Evolutionary conservation across 2,888 invertebrate genomes (phyloP).

Genomic region (Chymomyza amoena): DNA sequence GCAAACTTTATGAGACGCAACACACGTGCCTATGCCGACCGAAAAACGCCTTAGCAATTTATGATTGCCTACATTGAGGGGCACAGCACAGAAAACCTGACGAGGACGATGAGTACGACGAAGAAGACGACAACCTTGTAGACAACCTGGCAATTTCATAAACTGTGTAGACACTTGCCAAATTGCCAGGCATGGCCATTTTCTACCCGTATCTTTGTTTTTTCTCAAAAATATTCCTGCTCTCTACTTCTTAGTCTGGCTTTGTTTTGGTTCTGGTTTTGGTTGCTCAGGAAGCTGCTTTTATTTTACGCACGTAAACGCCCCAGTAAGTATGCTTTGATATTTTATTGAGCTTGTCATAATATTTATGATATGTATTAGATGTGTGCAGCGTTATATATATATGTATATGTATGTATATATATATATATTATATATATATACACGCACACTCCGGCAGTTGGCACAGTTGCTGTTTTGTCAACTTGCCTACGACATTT

Average conservation of each 20-base stretch:
- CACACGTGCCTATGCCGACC: slow-evolving; percentile 55
- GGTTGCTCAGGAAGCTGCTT: slow-evolving; percentile 11
- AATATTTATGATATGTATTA: slow-evolving; percentile 70
- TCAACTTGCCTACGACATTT: slow-evolving; percentile 1
- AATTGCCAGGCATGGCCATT: slow-evolving; percentile 45
- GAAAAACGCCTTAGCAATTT: slow-evolving; percentile 55
- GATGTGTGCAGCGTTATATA: too few relatives aligned
- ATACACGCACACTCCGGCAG: slow-evolving; percentile 14
- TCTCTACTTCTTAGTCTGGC: background rate
- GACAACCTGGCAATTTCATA: slow-evolving; percentile 72
- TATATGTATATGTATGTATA: too few relatives aligned
- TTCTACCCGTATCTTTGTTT: background rate
- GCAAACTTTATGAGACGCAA: slow-evolving; percentile 69
- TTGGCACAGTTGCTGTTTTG: background rate
- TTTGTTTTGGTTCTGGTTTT: slow-evolving; percentile 14
- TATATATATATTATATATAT: too few relatives aligned
- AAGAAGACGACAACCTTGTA: slow-evolving; percentile 42
- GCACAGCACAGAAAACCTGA: slow-evolving; percentile 11
- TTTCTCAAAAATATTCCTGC: background rate
- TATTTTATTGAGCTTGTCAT: slow-evolving; percentile 74
- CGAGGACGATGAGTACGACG: background rate
- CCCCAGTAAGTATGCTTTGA: slow-evolving; percentile 57
- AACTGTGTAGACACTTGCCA: slow-evolving; percentile 67
- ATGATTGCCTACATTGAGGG: slow-evolving; percentile 53
- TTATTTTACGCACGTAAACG: slow-evolving; percentile 57